Conservation (phyloP, 2,797 vertebrate genomes). For the Anguilla megastoma region DNA sequence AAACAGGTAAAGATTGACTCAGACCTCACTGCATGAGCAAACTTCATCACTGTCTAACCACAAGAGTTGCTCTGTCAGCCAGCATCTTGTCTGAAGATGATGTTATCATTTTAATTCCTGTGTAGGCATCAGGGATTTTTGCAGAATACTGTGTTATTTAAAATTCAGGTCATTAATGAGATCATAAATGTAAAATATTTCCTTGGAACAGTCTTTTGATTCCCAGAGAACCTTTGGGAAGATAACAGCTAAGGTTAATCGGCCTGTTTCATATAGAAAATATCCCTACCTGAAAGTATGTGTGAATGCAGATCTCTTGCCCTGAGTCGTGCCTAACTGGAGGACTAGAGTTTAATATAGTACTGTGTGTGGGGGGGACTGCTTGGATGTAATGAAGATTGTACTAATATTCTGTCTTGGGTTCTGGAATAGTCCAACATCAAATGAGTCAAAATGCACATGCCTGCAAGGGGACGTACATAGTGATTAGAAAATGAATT, state of each 20-base stretch:
- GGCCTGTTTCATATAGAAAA: neutral
- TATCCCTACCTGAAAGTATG: neutral
- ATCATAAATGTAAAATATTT: no score
- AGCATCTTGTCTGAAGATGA: no score
- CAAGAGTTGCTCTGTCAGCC: no score
- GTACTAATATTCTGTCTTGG: neutral
- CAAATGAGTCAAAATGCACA: neutral
- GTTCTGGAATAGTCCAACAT: neutral
- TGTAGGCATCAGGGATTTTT: no score
- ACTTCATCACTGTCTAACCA: no score
- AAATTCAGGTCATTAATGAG: no score
- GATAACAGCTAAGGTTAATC: neutral
- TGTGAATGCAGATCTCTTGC: neutral
- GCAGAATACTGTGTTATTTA: no score
- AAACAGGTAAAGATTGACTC: no score
- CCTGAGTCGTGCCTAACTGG: neutral
- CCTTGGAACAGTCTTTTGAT: neutral
- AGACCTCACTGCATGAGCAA: no score
- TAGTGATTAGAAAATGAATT: conserved; percentile 1
- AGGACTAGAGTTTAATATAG: neutral
- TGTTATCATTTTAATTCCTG: no score
- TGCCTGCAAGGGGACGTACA: neutral
- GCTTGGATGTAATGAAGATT: neutral
- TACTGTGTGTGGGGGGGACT: neutral
- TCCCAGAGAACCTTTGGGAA: neutral